Percentiles rank a stretch among this genome's conserved stretches.
phyloP scores from a whole-genome alignment of 1,140 invertebrate species.

The Ceratina japonica region DNA sequence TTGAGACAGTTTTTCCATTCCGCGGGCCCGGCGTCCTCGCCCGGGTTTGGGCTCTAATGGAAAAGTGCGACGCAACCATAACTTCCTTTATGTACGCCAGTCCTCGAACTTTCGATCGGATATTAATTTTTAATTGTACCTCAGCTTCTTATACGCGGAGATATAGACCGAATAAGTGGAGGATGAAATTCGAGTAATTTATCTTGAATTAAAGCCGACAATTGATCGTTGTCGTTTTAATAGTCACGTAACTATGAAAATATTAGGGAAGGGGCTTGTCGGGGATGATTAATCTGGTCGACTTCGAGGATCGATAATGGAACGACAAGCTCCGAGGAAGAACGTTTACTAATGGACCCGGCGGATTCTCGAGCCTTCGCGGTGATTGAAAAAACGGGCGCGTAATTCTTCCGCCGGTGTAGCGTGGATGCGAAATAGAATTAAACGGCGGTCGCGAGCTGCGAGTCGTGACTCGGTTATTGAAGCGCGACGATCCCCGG shows the following conservation, averaged over 20 bases:
- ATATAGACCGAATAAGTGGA: not conserved
- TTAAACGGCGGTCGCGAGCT: conserved; percentile 44
- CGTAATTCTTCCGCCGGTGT: conserved; percentile 22
- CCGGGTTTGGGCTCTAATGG: conserved; percentile 20
- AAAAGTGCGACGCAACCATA: conserved; percentile 19
- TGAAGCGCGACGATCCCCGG: conserved; percentile 31
- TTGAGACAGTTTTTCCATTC: conserved; percentile 12
- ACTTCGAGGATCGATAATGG: conserved; percentile 30
- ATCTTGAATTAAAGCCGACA: not conserved
- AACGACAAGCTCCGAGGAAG: conserved; percentile 21
- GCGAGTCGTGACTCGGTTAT: conserved; percentile 43
- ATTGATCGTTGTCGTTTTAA: not conserved
- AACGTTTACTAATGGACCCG: conserved; percentile 12
- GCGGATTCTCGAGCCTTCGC: not conserved
- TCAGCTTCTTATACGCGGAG: not conserved
- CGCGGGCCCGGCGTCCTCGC: not conserved
- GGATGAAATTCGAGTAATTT: no score
- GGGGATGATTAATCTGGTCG: conserved; percentile 30
- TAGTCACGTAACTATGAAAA: conserved; percentile 7
- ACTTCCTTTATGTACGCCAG: not conserved
- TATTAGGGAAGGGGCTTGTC: not conserved
- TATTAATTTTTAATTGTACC: not conserved
- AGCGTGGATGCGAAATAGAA: conserved; percentile 36
- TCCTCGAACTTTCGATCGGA: not conserved
- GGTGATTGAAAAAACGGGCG: not conserved